Evolutionary conservation across 2,797 vertebrate species (phyloP), one percentile per base, ranked within the genome.

Genomic region (Rhinatrema bivittatum): DNA sequence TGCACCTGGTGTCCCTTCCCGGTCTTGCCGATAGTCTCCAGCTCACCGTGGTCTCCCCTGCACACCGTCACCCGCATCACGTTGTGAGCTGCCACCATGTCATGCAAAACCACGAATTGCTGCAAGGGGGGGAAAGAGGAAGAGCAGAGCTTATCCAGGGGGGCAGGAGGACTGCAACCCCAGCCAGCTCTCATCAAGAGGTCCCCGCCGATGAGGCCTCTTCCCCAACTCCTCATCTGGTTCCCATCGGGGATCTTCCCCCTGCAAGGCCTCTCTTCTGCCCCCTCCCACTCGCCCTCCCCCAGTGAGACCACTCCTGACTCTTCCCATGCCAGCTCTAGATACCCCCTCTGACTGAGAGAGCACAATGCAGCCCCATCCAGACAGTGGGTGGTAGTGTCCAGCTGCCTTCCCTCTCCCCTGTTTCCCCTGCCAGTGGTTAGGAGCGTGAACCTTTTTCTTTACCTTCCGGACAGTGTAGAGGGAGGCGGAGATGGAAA

Each of bases 51-150:
- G 4, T 20, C 29, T 3, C 39, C 52, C 16, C 58, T 13, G 21
- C 18, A 48, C 16, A 64, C 42, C 1, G 29, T 26, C 20, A 56
- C 55, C 7, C 46, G 44, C 9, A 54, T 41, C 35, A 57, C 29
- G 17, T 62, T 61, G 43, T 61, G 61, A 3, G 57, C 39, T 2
- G 48, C 36, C 9, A 62, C 57, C 53, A 61, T 57, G 24, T 53
- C 52, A 7, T 48, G 61, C 18, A 64, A 46, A 10, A 61, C 44
- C 16, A 49, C 9, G 20, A 53, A 64, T 57, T 64, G 61, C 61
- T 64, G 45, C 12, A 16, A 11, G 16, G n/a, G n/a, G n/a, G n/a
- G n/a, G 10, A 29, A 12, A 19, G 17, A 7, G 12, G 16, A 18
- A 14, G 5, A 9, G 4, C 21, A 1, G 5, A 25, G 4, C 2